Conservation (phyloP, 1,140 invertebrate genomes). For the Centruroides vittatus region DNA sequence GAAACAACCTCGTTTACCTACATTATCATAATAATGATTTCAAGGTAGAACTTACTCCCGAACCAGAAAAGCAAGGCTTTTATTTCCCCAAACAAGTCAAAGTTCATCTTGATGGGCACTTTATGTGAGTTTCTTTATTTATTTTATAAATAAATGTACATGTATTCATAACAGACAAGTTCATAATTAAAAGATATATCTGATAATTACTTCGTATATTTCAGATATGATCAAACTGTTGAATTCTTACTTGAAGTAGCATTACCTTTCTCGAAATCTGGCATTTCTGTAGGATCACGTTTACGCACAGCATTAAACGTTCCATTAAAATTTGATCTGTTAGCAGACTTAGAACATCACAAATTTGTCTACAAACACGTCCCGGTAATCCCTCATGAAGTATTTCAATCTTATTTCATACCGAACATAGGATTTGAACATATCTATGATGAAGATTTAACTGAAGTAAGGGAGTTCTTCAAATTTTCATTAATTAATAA, state of each 20-base stretch:
- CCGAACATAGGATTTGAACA: background rate
- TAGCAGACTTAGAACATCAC: slow-evolving; percentile 2
- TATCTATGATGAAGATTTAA: background rate
- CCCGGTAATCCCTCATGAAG: slow-evolving; percentile 6
- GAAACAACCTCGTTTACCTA: slow-evolving; percentile 6
- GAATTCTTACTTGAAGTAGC: background rate
- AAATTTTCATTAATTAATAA: too few relatives aligned
- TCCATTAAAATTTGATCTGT: slow-evolving; percentile 11
- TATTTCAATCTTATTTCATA: slow-evolving; percentile 8
- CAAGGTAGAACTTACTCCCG: slow-evolving; percentile 8
- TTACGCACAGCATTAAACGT: slow-evolving; percentile 1
- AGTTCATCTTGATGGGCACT: slow-evolving; percentile 2
- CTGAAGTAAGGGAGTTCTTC: too few relatives aligned
- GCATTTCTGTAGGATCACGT: slow-evolving; percentile 8
- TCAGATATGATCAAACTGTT: too few relatives aligned
- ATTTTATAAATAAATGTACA: too few relatives aligned
- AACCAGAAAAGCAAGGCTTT: background rate
- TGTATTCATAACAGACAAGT: too few relatives aligned
- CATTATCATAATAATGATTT: slow-evolving; percentile 12
- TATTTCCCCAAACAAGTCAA: slow-evolving; percentile 10
- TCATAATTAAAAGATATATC: too few relatives aligned
- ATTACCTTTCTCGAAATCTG: slow-evolving; percentile 3
- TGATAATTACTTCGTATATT: too few relatives aligned
- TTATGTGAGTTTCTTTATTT: slow-evolving; percentile 5
- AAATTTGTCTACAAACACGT: slow-evolving; percentile 4